These are phyloP conservation scores for Petroica traversi DNA, from an alignment of 2,113 vertebrate species.

Conservation along the genomic window DNA sequence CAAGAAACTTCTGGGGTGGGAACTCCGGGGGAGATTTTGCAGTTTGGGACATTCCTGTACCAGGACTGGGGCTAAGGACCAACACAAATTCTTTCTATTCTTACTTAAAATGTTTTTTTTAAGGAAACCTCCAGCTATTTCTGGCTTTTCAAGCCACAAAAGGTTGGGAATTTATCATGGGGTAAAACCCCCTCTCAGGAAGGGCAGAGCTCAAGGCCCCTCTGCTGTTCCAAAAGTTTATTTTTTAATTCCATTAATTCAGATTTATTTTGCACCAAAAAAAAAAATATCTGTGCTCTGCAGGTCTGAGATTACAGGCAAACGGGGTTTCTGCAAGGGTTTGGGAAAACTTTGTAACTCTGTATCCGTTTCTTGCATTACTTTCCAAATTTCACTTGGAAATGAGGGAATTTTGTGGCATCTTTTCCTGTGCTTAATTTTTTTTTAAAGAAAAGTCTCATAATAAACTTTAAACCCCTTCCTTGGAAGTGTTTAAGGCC, in stretches of 20 bases:
- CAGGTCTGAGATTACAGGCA: neutral
- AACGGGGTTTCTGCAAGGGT: fast-evolving
- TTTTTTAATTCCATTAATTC: neutral
- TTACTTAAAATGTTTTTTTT: neutral
- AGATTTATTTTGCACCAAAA: neutral
- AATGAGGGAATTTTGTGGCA: neutral
- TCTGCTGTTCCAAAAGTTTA: neutral
- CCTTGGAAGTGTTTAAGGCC: neutral
- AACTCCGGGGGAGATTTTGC: neutral
- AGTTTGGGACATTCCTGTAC: neutral
- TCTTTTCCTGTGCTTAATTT: fast-evolving
- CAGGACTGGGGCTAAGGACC: neutral
- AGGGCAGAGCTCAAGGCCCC: neutral
- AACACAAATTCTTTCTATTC: neutral
- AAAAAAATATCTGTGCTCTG: neutral
- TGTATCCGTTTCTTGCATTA: fast-evolving
- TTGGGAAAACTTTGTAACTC: neutral
- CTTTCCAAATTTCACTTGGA: neutral
- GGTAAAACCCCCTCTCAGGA: neutral
- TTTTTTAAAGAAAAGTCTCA: neutral
- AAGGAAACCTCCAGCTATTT: neutral
- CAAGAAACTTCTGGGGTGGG: neutral
- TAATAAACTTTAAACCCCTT: neutral
- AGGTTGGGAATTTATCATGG: neutral
- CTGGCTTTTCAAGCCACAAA: neutral